These are phyloP conservation scores for Eufriesea mexicana DNA, from an alignment of 1,140 invertebrate species.

Conservation along the genomic window DNA sequence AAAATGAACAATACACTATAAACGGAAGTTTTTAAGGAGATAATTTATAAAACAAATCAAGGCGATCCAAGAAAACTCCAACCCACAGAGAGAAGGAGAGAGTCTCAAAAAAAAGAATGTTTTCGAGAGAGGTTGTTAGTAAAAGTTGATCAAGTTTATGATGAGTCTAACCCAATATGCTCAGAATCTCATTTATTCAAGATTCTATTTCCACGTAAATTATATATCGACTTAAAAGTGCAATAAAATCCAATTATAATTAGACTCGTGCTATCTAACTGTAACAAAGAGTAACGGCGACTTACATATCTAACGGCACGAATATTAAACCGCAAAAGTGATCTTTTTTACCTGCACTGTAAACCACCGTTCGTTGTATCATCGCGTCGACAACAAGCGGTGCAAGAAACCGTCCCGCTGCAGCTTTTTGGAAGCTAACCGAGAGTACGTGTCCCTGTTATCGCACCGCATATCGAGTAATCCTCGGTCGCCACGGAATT, in stretches of 20 bases:
- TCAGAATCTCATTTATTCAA: background rate
- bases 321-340: background rate
- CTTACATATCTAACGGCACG: too few species aligned
- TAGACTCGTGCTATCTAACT: too few species aligned
- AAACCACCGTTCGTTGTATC: too few species aligned
- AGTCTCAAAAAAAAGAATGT: background rate
- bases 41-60: background rate
- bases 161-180: background rate
- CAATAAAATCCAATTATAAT: background rate
- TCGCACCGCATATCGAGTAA: slow-evolving; percentile 6
- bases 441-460: slow-evolving; percentile 16
- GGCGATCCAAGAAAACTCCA: background rate
- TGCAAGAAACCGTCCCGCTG: background rate
- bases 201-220: too few species aligned
- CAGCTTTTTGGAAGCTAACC: background rate
- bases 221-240: background rate
- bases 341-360: background rate
- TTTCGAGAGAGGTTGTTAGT: background rate
- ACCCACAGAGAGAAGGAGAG: too few species aligned
- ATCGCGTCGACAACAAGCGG: background rate
- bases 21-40: background rate
- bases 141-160: slow-evolving; percentile 5
- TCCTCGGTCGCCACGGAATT: slow-evolving; percentile 19
- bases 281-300: too few species aligned
- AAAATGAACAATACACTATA: background rate